Base-by-base conservation (phyloP, 2,797 vertebrate species). In the Scleropages formosus region DNA sequence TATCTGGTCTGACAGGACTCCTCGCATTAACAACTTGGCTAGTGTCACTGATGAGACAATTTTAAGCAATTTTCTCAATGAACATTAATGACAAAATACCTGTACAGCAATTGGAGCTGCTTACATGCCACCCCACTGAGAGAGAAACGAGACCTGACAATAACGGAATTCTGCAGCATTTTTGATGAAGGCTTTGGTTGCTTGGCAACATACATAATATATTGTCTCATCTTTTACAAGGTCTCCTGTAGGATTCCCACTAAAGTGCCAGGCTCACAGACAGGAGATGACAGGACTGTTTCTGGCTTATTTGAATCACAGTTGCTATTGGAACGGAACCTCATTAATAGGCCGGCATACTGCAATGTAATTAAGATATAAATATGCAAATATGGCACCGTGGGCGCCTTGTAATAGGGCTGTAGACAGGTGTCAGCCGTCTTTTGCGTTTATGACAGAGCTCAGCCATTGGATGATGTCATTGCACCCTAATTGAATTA, bases 351-450 rank as follows among this genome's bases (percentile, higher is more conserved):
- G 79, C 77, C 81, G 68, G 85, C 84, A 10, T 82, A 84, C 70
- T 78, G 84, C 85, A 86, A 90, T 69, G 75, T 78, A 85, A 89
- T 92, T 89, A 91, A 85, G 87, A 83, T 61, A 85, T 87, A 83
- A 89, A 88, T 85, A 91, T 88, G 88, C 89, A 84, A 88, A 86
- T 76, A 75, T 72, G 62, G 67, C 31, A 72, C 80, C 77, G 81
- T 78, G 66, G 76, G 72, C 70, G 82, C 69, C 71, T 78, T 26
- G 79, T 81, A 67, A 77, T 79, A 85, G 85, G 60, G 75, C 73
- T 74, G 62, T 80, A 88, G 90, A 89, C 91, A 92, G 90, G 88
- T 93, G 90, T 87, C 90, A 90, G 82, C 82, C 83, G 80, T 91
- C 87, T 90, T 92, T 89, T 90, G 85, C 87, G 84, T 87, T 89